Conservation (phyloP, 1,140 invertebrate species). For the Drosophila setifemur region DNA sequence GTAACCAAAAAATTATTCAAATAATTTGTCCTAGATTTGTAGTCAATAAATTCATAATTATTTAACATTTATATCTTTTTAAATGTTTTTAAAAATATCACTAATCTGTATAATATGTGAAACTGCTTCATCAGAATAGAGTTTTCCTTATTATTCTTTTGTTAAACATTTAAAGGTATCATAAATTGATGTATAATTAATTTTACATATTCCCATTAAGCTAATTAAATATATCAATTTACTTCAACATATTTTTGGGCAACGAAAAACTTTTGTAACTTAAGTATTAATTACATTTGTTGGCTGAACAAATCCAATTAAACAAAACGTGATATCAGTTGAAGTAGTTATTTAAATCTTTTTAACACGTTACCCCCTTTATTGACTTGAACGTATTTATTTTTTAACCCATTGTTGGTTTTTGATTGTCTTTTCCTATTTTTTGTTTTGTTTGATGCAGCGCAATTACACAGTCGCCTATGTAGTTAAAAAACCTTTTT, state of each 20-base stretch:
- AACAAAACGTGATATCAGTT: slow-evolving; percentile 1
- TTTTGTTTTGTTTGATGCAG: slow-evolving; percentile 5
- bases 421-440: slow-evolving; percentile 11
- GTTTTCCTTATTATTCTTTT: too few relatives aligned
- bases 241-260: too few relatives aligned
- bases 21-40: too few relatives aligned
- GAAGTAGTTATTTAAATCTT: slow-evolving; percentile 1
- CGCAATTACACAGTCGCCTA: slow-evolving; percentile 54
- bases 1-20: too few relatives aligned
- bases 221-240: too few relatives aligned
- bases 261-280: too few relatives aligned
- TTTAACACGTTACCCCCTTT: slow-evolving; percentile 17
- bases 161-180: neutral
- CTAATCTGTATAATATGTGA: too few relatives aligned
- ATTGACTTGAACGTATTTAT: slow-evolving; percentile 45
- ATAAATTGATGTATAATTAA: neutral
- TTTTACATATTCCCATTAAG: neutral
- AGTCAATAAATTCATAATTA: too few relatives aligned
- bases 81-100: too few relatives aligned
- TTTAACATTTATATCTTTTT: neutral
- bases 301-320: neutral
- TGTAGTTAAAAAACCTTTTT: slow-evolving; percentile 34
- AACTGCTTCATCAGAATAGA: too few relatives aligned
- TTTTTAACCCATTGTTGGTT: slow-evolving; percentile 1
- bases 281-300: neutral